Conservation (phyloP, 2,113 vertebrate species). For the Calidris pygmaea region DNA sequence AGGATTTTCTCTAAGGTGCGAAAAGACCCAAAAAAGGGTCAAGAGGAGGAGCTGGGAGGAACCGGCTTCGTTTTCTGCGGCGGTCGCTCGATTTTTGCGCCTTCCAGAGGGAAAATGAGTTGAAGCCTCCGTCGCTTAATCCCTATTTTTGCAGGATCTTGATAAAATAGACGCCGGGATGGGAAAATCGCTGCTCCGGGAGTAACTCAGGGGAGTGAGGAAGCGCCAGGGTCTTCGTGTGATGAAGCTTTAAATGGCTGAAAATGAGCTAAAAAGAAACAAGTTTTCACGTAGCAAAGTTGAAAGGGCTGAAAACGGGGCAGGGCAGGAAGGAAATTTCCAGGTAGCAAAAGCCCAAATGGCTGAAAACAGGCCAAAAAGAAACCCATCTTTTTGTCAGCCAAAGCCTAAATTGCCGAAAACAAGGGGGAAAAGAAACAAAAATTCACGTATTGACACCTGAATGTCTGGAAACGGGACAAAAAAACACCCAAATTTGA, state of each 20-base stretch:
- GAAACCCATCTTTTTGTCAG: background rate
- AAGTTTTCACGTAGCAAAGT: background rate
- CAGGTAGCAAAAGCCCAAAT: background rate
- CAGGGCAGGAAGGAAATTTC: background rate
- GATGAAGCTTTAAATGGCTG: background rate
- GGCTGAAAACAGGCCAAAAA: too few relatives aligned
- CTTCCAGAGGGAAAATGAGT: background rate
- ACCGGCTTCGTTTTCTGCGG: accelerated
- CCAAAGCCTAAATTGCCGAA: background rate
- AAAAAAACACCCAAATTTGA: too few relatives aligned
- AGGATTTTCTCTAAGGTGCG: background rate
- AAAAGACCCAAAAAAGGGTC: background rate
- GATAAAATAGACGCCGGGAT: accelerated
- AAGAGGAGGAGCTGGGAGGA: background rate
- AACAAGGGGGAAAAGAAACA: background rate
- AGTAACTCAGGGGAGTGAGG: too few relatives aligned
- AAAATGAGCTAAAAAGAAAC: background rate
- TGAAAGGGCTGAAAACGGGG: background rate
- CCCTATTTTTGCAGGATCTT: accelerated
- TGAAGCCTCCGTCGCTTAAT: accelerated
- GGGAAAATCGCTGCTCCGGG: too few relatives aligned
- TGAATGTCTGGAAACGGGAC: accelerated
- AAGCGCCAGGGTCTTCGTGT: accelerated
- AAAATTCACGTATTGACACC: accelerated
- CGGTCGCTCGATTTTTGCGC: accelerated